A percentile compares a stretch with the other conserved stretches of the same genome.
Evolutionary conservation across 1,140 invertebrate species (phyloP).

Genomic region (Lucilia cuprina): DNA sequence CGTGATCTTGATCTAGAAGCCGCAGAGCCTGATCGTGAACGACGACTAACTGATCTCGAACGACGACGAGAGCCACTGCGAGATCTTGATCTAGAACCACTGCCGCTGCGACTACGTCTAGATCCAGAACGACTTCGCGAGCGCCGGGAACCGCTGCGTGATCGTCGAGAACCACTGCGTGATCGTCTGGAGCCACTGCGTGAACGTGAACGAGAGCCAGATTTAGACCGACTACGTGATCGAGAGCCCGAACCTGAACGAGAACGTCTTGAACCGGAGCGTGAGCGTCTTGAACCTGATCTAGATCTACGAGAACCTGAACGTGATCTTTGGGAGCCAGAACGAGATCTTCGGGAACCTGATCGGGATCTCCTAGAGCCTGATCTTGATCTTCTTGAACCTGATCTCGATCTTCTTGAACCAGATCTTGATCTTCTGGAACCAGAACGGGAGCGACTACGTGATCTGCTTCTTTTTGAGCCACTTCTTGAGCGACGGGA

Average conservation of each 20-base stretch:
- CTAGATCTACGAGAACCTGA: constrained; percentile 55
- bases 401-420: constrained; percentile 46
- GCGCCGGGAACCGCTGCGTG: constrained; percentile 57
- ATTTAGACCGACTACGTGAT: constrained; percentile 57
- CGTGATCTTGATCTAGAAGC: constrained; percentile 51
- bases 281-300: constrained; percentile 40
- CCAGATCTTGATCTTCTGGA: constrained; percentile 52
- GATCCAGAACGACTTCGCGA: constrained; percentile 53
- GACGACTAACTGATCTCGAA: constrained; percentile 52
- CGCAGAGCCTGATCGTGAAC: constrained; percentile 45
- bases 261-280: constrained; percentile 51
- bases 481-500: constrained; percentile 56
- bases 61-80: constrained; percentile 59
- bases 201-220: constrained; percentile 53
- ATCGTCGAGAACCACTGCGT: constrained; percentile 61
- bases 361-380: constrained; percentile 56
- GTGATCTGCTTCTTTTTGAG: constrained; percentile 57
- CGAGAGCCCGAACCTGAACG: constrained; percentile 59
- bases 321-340: constrained; percentile 56
- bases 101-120: constrained; percentile 41
- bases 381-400: constrained; percentile 39
- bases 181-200: constrained; percentile 59
- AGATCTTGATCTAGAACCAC: constrained; percentile 50
- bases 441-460: constrained; percentile 44
- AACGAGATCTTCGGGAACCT: constrained; percentile 54